These are phyloP conservation scores for Cyanoramphus novaezelandiae DNA, from an alignment of 2,113 vertebrate species.

Conservation along the genomic window DNA sequence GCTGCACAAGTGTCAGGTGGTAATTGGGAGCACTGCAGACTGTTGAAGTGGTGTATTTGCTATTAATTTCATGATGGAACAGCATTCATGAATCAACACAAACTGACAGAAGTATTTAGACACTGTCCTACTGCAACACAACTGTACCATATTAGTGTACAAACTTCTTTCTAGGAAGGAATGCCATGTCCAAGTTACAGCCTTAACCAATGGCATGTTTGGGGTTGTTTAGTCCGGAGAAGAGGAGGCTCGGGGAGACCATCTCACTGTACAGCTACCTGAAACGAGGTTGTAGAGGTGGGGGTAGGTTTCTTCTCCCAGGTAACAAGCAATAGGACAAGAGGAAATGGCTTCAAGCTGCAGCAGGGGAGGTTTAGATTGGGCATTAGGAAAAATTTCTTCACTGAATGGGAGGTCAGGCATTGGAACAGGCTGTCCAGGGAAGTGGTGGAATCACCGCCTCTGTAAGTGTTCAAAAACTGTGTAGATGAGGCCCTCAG, in stretches of 20 bases:
- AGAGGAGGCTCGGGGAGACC: not conserved
- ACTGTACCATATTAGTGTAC: rapidly evolving
- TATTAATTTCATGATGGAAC: not conserved
- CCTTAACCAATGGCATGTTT: not conserved
- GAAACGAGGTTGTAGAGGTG: not conserved
- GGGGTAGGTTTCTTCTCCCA: not conserved
- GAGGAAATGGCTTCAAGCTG: not conserved
- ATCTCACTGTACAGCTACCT: not conserved
- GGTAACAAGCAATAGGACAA: not conserved
- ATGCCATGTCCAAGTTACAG: not conserved
- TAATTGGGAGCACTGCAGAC: not conserved
- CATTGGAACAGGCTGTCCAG: not conserved
- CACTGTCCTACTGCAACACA: rapidly evolving
- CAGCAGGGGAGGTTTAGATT: not conserved
- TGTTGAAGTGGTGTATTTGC: not conserved
- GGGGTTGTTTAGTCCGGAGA: not conserved
- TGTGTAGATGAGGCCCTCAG: not conserved
- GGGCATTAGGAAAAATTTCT: not conserved
- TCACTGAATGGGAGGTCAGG: not conserved
- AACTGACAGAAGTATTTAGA: rapidly evolving
- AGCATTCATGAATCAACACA: rapidly evolving
- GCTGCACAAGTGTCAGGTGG: not conserved
- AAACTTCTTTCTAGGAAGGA: rapidly evolving
- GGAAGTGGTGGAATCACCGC: not conserved
- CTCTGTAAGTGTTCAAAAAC: not conserved